Percentiles rank a stretch among this genome's conserved stretches.
These are phyloP conservation scores for Heliconius melpomene DNA, from an alignment of 1,140 invertebrate genomes.

Conservation along the genomic window DNA sequence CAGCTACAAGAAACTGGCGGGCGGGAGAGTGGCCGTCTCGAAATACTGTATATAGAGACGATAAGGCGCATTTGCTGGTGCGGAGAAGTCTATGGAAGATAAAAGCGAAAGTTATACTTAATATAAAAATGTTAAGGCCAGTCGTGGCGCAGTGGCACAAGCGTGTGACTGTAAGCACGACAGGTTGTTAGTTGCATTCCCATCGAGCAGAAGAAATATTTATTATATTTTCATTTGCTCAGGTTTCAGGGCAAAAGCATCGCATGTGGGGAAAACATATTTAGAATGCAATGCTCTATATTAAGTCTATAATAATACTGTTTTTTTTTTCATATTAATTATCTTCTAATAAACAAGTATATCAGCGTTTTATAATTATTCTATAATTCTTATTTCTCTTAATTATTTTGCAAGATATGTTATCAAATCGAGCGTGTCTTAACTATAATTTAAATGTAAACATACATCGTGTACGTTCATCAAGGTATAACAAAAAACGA, in stretches of 20 bases:
- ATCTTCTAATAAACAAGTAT: not conserved
- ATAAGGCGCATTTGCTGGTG: slow-evolving; percentile 93
- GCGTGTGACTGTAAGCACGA: too few relatives aligned
- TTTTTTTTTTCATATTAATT: too few relatives aligned
- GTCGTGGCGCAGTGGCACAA: too few relatives aligned
- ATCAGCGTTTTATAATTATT: not conserved
- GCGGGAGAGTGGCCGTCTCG: slow-evolving; percentile 95
- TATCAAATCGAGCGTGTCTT: slow-evolving; percentile 18
- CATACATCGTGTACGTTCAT: not conserved
- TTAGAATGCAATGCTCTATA: too few relatives aligned
- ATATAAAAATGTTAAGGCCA: too few relatives aligned
- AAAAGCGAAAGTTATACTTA: not conserved
- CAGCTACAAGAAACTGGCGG: slow-evolving; percentile 95
- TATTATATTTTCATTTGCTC: too few relatives aligned
- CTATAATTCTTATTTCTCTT: not conserved
- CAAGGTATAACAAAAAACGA: not conserved
- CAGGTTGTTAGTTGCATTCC: too few relatives aligned
- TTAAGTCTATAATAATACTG: too few relatives aligned
- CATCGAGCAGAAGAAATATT: too few relatives aligned
- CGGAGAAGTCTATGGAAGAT: slow-evolving; percentile 84
- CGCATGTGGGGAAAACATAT: too few relatives aligned
- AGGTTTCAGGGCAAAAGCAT: too few relatives aligned
- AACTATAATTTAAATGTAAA: not conserved
- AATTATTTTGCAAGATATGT: not conserved
- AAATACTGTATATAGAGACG: slow-evolving; percentile 93